Conservation (phyloP, 2,797 vertebrate species). For the Salmo trutta region DNA sequence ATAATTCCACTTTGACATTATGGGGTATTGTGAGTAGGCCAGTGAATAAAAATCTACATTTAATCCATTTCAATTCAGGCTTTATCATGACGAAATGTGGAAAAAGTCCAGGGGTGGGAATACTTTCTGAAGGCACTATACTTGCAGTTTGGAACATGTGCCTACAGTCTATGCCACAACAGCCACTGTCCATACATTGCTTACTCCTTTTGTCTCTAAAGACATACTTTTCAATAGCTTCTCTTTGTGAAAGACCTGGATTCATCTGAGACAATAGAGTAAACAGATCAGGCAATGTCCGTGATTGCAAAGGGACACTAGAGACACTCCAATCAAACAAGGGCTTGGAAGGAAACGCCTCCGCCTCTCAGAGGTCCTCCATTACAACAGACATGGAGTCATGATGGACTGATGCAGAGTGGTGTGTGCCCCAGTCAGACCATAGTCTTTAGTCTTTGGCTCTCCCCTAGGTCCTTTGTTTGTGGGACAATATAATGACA, state of each 20-base stretch:
- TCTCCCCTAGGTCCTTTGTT: neutral
- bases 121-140: neutral
- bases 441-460: neutral
- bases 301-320: conserved; percentile 34
- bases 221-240: conserved; percentile 1
- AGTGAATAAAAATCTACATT: too few relatives aligned
- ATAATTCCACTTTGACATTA: too few relatives aligned
- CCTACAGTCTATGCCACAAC: neutral
- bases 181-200: conserved; percentile 7
- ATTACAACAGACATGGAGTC: neutral
- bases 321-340: conserved; percentile 42
- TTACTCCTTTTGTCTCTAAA: conserved; percentile 15
- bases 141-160: neutral
- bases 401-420: neutral
- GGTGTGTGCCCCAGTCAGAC: too few relatives aligned
- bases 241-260: conserved; percentile 35
- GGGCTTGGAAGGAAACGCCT: conserved; percentile 28
- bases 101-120: neutral
- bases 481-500: neutral
- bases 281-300: conserved; percentile 44
- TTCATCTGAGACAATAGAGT: conserved; percentile 32
- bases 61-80: too few relatives aligned
- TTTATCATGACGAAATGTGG: too few relatives aligned
- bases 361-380: conserved; percentile 10
- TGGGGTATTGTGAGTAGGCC: too few relatives aligned